Percentiles rank a stretch among this genome's conserved stretches.
phyloP scores from a whole-genome alignment of 1,140 invertebrate species.

The Aphis craccivora region DNA sequence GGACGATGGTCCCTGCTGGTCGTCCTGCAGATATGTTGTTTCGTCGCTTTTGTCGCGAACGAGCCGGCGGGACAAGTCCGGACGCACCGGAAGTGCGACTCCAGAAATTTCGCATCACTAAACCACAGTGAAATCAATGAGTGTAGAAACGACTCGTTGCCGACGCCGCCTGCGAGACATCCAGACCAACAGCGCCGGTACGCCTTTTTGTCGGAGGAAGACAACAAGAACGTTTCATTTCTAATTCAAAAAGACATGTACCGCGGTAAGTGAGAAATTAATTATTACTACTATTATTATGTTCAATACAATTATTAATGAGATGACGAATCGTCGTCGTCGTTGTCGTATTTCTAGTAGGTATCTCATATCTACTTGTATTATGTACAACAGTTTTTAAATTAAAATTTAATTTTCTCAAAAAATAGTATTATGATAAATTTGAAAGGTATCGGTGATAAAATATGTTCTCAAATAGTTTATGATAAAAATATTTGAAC shows the following conservation, averaged over 20 bases:
- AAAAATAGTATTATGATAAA: not conserved
- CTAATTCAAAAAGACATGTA: not conserved
- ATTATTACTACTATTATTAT: not conserved
- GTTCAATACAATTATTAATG: not conserved
- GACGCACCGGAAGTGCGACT: not conserved
- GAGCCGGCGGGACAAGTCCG: not conserved
- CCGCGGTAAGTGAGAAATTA: not conserved
- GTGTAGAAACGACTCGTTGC: not conserved
- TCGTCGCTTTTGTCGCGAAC: not conserved
- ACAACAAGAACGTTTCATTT: not conserved
- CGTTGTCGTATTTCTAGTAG: not conserved
- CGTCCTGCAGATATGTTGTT: not conserved
- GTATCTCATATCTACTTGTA: not conserved
- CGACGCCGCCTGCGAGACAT: not conserved
- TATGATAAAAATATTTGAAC: not conserved
- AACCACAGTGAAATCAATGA: not conserved
- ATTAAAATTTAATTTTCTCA: not conserved
- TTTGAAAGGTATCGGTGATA: not conserved
- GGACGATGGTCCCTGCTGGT: not conserved
- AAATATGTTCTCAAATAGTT: not conserved
- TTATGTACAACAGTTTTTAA: not conserved
- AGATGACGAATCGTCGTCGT: not conserved
- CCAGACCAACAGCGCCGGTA: not conserved
- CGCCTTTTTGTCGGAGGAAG: not conserved
- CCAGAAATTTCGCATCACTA: not conserved